These are phyloP conservation scores for Eublepharis macularius DNA, from an alignment of 2,113 vertebrate genomes.

Conservation along the genomic window DNA sequence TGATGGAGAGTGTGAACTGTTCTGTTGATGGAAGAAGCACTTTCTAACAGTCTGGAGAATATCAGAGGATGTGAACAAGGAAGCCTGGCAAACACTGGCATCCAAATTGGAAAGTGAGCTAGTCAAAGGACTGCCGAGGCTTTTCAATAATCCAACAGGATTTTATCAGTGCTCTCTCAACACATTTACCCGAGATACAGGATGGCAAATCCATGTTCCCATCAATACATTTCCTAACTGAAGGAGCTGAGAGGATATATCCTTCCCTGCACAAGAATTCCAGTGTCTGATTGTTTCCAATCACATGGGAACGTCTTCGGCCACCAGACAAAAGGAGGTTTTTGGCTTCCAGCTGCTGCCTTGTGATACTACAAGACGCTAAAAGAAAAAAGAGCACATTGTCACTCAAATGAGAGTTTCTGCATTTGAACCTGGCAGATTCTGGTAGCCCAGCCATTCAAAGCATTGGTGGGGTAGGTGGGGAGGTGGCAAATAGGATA, in stretches of 20 bases:
- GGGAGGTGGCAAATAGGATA: too few relatives aligned
- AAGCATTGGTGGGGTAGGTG: too few relatives aligned
- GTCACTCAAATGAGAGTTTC: neutral
- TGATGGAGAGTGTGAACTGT: too few relatives aligned
- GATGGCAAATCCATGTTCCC: conserved; percentile 25
- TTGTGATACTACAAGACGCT: conserved; percentile 28
- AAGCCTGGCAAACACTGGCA: neutral
- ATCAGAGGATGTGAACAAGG: too few relatives aligned
- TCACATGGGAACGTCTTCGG: neutral
- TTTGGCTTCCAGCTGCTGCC: conserved; percentile 11
- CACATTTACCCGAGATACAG: conserved; percentile 17
- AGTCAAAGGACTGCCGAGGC: neutral
- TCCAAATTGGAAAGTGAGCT: too few relatives aligned
- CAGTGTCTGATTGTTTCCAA: neutral
- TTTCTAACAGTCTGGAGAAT: too few relatives aligned
- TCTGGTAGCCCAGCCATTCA: too few relatives aligned
- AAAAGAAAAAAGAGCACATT: neutral
- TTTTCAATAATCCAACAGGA: neutral
- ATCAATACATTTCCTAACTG: conserved; percentile 1
- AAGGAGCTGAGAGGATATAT: neutral
- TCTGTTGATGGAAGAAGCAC: too few relatives aligned
- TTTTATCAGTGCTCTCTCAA: neutral
- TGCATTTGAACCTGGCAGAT: neutral
- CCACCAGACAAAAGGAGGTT: conserved; percentile 1
- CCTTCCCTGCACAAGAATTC: conserved; percentile 1